Percentiles rank a stretch among this genome's conserved stretches.
phyloP scores from a whole-genome alignment of 2,888 invertebrate genomes.

The Melieria picta region DNA sequence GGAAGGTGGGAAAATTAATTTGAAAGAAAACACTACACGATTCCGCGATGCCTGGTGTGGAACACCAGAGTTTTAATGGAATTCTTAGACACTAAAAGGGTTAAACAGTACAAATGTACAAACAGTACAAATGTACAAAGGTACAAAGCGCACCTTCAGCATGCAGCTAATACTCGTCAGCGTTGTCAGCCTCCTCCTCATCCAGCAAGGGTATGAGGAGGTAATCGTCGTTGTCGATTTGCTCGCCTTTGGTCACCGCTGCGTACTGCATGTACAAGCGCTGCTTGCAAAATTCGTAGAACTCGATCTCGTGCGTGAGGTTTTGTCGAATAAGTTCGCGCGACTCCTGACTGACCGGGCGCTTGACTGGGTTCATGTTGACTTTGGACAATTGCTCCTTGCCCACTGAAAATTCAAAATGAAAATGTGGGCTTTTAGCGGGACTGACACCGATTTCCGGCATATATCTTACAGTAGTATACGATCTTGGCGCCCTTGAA shows the following conservation, averaged over 20 bases:
- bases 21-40: neutral
- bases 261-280: constrained; percentile 81
- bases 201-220: constrained; percentile 54
- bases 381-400: constrained; percentile 68
- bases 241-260: constrained; percentile 69
- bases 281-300: constrained; percentile 90
- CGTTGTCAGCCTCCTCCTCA: constrained; percentile 38
- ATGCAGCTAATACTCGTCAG: constrained; percentile 25
- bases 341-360: constrained; percentile 74
- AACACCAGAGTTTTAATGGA: too few species aligned
- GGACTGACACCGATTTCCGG: neutral
- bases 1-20: too few species aligned
- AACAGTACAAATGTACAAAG: neutral
- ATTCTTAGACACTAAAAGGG: neutral
- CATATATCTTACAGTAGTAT: constrained; percentile 76
- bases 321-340: constrained; percentile 84
- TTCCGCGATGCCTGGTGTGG: too few species aligned
- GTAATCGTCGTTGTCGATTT: constrained; percentile 56
- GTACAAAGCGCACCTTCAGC: neutral
- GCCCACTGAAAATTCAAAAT: constrained; percentile 51
- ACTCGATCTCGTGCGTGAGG: constrained; percentile 88
- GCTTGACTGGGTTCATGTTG: constrained; percentile 75
- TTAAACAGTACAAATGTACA: neutral
- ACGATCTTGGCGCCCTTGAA: constrained; percentile 79
- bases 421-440: neutral